Evolutionary conservation across 2,113 vertebrate genomes (phyloP).

Genomic region (Pteruthius melanotis): DNA sequence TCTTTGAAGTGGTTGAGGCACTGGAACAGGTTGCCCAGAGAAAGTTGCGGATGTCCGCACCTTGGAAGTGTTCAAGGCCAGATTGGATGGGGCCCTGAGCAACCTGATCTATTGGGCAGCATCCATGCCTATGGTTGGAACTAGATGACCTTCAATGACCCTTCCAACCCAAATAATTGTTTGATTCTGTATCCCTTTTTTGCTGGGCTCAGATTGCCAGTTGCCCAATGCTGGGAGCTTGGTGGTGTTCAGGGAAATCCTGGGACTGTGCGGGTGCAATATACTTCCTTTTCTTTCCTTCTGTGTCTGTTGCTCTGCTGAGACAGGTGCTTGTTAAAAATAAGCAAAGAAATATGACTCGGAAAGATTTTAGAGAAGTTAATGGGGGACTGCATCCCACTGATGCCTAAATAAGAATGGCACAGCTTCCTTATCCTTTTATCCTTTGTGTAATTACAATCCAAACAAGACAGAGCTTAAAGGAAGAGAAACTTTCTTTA

Average conservation of each 20-base stretch:
- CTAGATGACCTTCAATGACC: background rate
- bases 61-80: background rate
- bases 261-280: background rate
- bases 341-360: background rate
- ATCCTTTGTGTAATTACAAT: background rate
- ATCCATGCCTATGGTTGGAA: background rate
- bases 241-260: background rate
- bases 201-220: background rate
- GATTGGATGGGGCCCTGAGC: background rate
- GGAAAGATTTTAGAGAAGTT: background rate
- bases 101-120: background rate
- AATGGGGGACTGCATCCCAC: background rate
- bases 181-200: background rate
- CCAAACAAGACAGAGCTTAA: background rate
- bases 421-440: background rate
- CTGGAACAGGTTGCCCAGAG: background rate
- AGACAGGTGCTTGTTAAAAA: background rate
- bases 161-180: background rate
- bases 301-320: background rate
- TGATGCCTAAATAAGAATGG: rapidly evolving
- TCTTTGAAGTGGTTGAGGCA: background rate
- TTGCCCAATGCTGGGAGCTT: background rate
- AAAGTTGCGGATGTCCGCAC: background rate
- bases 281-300: background rate
- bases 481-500: background rate